phyloP scores from a whole-genome alignment of 1,140 invertebrate species.

The Pararge aegeria region DNA sequence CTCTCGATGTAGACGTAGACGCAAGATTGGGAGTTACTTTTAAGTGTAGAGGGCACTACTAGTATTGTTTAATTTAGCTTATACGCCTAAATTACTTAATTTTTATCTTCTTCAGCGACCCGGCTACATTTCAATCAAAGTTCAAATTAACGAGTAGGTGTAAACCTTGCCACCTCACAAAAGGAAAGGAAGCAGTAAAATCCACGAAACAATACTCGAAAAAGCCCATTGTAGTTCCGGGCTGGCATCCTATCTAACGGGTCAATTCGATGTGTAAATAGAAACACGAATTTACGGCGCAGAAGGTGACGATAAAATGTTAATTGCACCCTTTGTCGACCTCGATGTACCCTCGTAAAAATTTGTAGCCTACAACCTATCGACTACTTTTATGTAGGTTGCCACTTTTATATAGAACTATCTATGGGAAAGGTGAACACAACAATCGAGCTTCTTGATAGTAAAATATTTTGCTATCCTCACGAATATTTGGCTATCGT shows the following conservation, averaged over 20 bases:
- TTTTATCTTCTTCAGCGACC: no score
- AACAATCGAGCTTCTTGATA: background rate
- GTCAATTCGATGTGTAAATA: background rate
- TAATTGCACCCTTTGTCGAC: background rate
- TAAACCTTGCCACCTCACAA: background rate
- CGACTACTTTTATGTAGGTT: background rate
- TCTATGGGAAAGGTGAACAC: background rate
- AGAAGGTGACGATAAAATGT: slow-evolving; percentile 2
- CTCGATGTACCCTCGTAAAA: background rate
- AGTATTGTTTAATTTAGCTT: no score
- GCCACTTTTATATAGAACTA: background rate
- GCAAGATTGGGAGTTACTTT: no score
- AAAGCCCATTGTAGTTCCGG: background rate
- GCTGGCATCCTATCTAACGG: background rate
- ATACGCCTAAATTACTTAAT: no score
- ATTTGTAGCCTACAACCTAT: background rate
- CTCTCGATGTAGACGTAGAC: no score
- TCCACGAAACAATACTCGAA: background rate
- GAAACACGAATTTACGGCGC: background rate
- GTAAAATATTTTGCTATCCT: background rate
- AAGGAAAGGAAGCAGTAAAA: background rate
- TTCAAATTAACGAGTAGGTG: no score
- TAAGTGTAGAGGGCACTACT: no score
- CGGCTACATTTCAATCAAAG: no score
- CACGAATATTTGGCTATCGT: background rate